A percentile compares a stretch with the other conserved stretches of the same genome.
These are phyloP conservation scores for Xanthorhoe spadicearia DNA, from an alignment of 2,888 invertebrate species.

Conservation along the genomic window DNA sequence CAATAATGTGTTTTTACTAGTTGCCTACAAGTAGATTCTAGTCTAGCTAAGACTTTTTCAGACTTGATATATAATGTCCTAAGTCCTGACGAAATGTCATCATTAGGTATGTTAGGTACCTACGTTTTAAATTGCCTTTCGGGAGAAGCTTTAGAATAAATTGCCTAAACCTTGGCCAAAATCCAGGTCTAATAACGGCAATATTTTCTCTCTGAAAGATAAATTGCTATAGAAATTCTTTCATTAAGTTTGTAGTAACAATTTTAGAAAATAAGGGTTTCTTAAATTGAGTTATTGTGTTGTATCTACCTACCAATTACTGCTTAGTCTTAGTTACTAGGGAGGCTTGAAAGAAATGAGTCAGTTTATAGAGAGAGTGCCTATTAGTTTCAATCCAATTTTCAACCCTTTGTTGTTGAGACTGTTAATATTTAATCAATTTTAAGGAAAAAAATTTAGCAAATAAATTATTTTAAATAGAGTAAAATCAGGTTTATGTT, in stretches of 20 bases:
- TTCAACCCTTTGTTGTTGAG: too few species aligned
- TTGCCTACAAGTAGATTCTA: neutral
- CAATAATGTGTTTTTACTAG: neutral
- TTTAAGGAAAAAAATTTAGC: too few species aligned
- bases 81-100: slow-evolving; percentile 7
- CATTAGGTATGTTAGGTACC: neutral
- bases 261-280: slow-evolving; percentile 10
- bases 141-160: slow-evolving; percentile 12
- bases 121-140: slow-evolving; percentile 6
- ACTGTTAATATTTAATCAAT: too few species aligned
- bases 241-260: slow-evolving; percentile 13
- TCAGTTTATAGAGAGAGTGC: too few species aligned
- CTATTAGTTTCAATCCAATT: too few species aligned
- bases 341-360: too few species aligned
- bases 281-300: neutral
- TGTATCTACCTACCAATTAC: neutral
- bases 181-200: slow-evolving; percentile 57
- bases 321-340: neutral
- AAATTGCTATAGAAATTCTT: slow-evolving; percentile 48
- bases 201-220: slow-evolving; percentile 56
- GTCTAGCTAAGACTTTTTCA: neutral
- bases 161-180: slow-evolving; percentile 45
- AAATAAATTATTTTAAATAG: too few species aligned
- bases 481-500: too few species aligned
- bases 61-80: neutral